Evolutionary conservation across 2,113 vertebrate species (phyloP).

Genomic region (Piprites chloris): DNA sequence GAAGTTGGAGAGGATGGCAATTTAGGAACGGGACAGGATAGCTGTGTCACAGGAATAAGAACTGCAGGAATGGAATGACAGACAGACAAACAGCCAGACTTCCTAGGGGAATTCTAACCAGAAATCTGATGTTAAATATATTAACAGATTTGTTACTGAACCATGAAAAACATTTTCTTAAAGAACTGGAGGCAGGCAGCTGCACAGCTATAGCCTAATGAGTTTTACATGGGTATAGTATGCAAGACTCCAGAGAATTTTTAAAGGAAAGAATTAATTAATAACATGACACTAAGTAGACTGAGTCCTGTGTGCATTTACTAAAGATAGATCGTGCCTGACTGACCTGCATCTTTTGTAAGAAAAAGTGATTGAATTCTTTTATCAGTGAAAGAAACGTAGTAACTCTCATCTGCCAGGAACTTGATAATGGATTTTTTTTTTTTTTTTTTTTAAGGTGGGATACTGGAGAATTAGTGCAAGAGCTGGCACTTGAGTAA

Average conservation of each 20-base stretch:
- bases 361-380: neutral
- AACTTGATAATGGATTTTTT: neutral
- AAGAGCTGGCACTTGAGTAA: neutral
- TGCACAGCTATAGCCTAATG: neutral
- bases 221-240: neutral
- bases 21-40: neutral
- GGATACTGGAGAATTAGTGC: neutral
- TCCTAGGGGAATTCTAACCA: neutral
- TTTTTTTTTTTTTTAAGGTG: neutral
- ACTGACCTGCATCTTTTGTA: neutral
- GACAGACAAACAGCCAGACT: neutral
- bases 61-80: neutral
- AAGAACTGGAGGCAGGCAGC: neutral
- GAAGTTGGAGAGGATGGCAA: neutral
- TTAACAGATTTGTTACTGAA: neutral
- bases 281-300: constrained; percentile 3
- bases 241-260: neutral
- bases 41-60: neutral
- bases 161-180: neutral
- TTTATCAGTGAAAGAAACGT: neutral
- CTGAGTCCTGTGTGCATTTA: neutral
- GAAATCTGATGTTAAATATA: neutral
- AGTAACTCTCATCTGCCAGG: neutral
- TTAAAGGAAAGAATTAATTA: constrained; percentile 37
- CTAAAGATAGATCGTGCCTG: neutral